Evolutionary conservation across 2,797 vertebrate genomes (phyloP).

Genomic region (Lerista edwardsae): DNA sequence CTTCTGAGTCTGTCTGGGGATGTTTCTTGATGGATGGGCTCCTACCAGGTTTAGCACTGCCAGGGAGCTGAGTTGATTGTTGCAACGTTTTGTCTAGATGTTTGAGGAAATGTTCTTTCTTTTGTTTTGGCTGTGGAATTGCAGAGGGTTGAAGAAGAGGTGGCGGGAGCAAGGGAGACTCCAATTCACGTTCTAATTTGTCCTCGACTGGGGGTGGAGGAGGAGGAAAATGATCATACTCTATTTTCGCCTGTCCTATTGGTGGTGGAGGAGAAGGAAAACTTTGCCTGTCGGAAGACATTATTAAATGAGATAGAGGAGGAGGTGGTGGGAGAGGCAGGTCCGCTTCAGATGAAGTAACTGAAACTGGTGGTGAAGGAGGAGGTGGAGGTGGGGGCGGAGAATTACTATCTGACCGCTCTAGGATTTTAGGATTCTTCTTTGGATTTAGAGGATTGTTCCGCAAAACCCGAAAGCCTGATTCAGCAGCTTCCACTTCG

Average conservation of each 20-base stretch:
- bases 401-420: conserved; percentile 75
- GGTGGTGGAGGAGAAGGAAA: conserved; percentile 71
- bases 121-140: conserved; percentile 75
- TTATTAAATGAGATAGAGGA: conserved; percentile 81
- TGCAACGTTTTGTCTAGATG: conserved; percentile 41
- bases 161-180: conserved; percentile 75
- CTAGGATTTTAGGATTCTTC: conserved; percentile 75
- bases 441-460: conserved; percentile 69
- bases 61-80: conserved; percentile 56
- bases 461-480: conserved; percentile 60
- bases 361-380: conserved; percentile 79
- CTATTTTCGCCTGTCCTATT: conserved; percentile 78
- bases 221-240: conserved; percentile 77
- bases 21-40: conserved; percentile 72
- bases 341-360: conserved; percentile 74
- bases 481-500: conserved; percentile 70
- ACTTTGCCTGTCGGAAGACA: conserved; percentile 72
- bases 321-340: conserved; percentile 81
- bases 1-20: conserved; percentile 75
- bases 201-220: conserved; percentile 79
- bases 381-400: conserved; percentile 79
- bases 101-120: conserved; percentile 27
- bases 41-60: conserved; percentile 79
- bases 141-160: conserved; percentile 71
- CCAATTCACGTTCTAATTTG: conserved; percentile 78